Evolutionary conservation across 2,797 vertebrate species (phyloP).

Genomic region (Melanitta fusca): DNA sequence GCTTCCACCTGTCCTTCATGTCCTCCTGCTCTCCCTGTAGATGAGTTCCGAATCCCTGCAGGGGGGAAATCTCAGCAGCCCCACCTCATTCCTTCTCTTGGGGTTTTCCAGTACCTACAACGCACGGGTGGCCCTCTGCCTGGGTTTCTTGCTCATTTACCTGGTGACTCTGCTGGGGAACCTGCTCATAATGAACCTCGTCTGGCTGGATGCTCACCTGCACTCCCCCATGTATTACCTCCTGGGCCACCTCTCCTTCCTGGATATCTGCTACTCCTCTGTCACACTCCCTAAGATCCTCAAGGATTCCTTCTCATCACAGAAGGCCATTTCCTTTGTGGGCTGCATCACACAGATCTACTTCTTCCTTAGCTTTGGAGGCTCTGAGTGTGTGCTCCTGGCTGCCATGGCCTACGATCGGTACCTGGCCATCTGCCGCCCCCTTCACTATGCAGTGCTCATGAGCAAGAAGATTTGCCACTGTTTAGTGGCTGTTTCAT

Average conservation of each 20-base stretch:
- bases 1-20: neutral
- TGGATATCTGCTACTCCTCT: conserved; percentile 75
- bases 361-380: conserved; percentile 41
- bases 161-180: conserved; percentile 41
- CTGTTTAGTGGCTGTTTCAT: neutral
- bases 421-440: conserved; percentile 29
- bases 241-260: conserved; percentile 73
- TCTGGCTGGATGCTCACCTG: conserved; percentile 45
- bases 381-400: conserved; percentile 16
- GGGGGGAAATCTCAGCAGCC: neutral
- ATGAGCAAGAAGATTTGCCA: neutral
- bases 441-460: neutral
- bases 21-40: neutral
- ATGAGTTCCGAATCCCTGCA: neutral
- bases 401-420: conserved; percentile 4
- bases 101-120: conserved; percentile 41
- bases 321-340: conserved; percentile 51
- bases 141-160: conserved; percentile 13
- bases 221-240: conserved; percentile 72
- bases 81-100: conserved; percentile 32
- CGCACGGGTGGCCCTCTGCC: neutral
- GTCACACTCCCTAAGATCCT: conserved; percentile 61
- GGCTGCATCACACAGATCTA: conserved; percentile 25
- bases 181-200: conserved; percentile 57
- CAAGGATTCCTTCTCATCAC: neutral